A percentile compares a stretch with the other conserved stretches of the same genome.
Conservation (phyloP, 2,113 vertebrate genomes). For the Passer domesticus region DNA sequence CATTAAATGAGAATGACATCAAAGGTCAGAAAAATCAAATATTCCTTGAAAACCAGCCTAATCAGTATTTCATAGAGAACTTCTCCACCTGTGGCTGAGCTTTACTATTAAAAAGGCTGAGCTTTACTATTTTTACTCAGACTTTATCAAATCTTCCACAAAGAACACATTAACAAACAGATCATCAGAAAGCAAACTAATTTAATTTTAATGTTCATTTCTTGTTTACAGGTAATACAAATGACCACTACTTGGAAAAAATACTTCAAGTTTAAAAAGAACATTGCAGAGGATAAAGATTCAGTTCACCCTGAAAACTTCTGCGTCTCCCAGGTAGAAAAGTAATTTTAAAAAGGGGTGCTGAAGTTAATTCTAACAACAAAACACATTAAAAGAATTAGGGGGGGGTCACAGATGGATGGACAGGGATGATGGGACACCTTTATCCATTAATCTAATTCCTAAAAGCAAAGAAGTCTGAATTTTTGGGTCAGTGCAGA, state of each 20-base stretch:
- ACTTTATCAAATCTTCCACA: background rate
- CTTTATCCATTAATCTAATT: background rate
- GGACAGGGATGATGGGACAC: background rate
- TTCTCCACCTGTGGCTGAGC: background rate
- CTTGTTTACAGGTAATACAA: background rate
- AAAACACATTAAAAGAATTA: background rate
- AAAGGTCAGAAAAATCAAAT: conserved; percentile 45
- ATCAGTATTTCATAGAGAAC: background rate
- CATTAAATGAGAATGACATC: conserved; percentile 25
- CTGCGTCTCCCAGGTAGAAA: background rate
- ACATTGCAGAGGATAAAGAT: background rate
- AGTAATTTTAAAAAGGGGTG: background rate
- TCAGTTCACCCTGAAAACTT: background rate
- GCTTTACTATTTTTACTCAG: background rate
- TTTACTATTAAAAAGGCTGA: background rate
- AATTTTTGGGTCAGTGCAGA: background rate
- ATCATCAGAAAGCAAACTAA: background rate
- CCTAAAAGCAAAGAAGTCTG: background rate
- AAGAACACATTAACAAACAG: background rate
- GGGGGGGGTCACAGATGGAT: background rate
- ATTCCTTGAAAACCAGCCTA: conserved; percentile 54
- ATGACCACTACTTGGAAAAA: background rate
- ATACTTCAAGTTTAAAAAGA: background rate
- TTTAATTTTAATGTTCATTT: background rate
- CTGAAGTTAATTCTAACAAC: background rate